Evolutionary conservation across 2,797 vertebrate genomes (phyloP).

Genomic region (Gambelia wislizenii): DNA sequence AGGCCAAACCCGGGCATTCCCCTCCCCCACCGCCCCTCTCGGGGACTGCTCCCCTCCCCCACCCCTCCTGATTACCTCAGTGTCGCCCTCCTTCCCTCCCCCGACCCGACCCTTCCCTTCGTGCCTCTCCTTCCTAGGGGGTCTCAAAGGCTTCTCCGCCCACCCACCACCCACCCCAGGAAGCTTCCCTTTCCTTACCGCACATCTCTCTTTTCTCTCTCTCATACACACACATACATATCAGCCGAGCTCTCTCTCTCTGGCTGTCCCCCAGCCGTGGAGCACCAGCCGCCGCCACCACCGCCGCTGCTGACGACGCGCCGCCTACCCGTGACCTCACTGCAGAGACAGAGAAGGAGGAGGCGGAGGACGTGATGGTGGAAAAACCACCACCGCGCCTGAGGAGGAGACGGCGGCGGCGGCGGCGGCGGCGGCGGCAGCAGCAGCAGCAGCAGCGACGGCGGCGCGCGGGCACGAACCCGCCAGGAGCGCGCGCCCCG

Average conservation of each 20-base stretch:
- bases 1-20: not conserved
- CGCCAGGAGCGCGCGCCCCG: constrained; percentile 47
- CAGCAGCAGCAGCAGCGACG: constrained; percentile 24
- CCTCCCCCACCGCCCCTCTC: not conserved
- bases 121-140: constrained; percentile 35
- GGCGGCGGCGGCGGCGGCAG: constrained; percentile 8
- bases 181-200: constrained; percentile 26
- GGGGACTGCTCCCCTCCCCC: not conserved
- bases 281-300: constrained; percentile 21
- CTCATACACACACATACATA: not conserved
- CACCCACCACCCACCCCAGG: not conserved
- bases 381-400: constrained; percentile 46
- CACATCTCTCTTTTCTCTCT: constrained; percentile 11
- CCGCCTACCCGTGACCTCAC: constrained; percentile 79
- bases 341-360: constrained; percentile 74
- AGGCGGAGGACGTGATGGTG: constrained; percentile 64
- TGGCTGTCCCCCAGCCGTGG: constrained; percentile 28
- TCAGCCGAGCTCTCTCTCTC: not conserved
- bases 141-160: constrained; percentile 34
- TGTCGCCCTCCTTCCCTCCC: not conserved
- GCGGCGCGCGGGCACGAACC: constrained; percentile 59
- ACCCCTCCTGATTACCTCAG: not conserved
- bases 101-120: constrained; percentile 28
- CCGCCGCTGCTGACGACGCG: constrained; percentile 49
- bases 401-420: constrained; percentile 48